Evolutionary conservation across 2,888 invertebrate species (phyloP), one percentile per base, ranked within the genome.

Genomic region (Nemurella pictetii): DNA sequence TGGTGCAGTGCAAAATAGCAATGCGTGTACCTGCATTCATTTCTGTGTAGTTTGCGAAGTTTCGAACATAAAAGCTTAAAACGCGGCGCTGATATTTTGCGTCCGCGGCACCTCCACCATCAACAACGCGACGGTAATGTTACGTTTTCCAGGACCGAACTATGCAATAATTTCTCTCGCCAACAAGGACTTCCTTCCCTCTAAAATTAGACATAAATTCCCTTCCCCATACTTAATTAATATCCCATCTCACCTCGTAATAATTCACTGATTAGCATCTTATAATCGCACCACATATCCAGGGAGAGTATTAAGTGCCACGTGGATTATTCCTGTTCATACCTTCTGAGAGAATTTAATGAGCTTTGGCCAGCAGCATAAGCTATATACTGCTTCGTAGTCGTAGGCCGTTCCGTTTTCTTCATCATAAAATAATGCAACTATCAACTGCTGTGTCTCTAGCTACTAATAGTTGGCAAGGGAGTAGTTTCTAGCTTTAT

Each of bases 261-360:
- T 55, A 55, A 55, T 55, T 55, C 55, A 55, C 55, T 55, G 55
- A 55, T 55, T 55, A 55, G 55, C 9, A 20, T 55, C 9, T 55
- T 55, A 55, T 55, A 55, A 55, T 55, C 55, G 55, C 55, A 55
- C 55, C 55, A 55, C 9, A 55, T 55, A 20, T 55, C 55, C 15
- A 55, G 55, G 55, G 55, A 20, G 9, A 20, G 55, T 20, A 55
- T 55, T 55, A 55, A 55, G 55, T 55, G 20, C 28, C 75, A 75
- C 25, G n/a, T n/a, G 27, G 75, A 26, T 25, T 27, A 75, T 25
- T 26, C 28, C 75, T 26, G 26, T 27, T 26, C 28, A 26, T 75
- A 75, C 75, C 75, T 75, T 75, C 75, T 75, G 75, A 75, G 75
- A 27, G 75, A 26, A 26, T 75, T 75, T 75, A 75, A 75, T 28